These are phyloP conservation scores for Exocentrus adspersus DNA, from an alignment of 2,888 invertebrate genomes.

Conservation along the genomic window DNA sequence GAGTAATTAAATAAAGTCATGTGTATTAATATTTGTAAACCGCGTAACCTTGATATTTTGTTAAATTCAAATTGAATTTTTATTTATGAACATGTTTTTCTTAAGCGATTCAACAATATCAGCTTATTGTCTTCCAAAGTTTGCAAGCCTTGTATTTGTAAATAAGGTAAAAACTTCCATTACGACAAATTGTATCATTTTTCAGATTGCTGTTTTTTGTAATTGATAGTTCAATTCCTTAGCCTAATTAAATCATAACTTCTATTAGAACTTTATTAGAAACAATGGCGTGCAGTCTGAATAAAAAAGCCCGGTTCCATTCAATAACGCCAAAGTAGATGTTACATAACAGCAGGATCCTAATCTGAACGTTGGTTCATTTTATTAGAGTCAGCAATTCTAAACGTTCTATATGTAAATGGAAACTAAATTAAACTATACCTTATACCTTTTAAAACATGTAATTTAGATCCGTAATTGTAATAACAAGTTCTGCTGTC, in stretches of 20 bases:
- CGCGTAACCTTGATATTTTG: constrained; percentile 24
- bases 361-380: background rate
- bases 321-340: background rate
- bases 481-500: constrained; percentile 31
- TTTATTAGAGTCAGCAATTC: constrained; percentile 25
- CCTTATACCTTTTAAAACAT: constrained; percentile 30
- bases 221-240: no score
- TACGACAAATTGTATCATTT: no score
- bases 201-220: no score
- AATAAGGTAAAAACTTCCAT: no score
- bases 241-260: no score
- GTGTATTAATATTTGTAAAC: background rate
- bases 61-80: background rate
- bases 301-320: no score
- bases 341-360: constrained; percentile 15
- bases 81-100: constrained; percentile 16
- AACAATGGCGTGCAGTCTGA: no score
- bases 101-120: background rate
- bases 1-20: constrained; percentile 9
- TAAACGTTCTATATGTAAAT: constrained; percentile 37
- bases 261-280: no score
- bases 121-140: background rate
- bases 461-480: constrained; percentile 34
- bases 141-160: no score
- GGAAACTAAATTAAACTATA: constrained; percentile 29